Evolutionary conservation across 1,140 invertebrate species (phyloP).

Genomic region (Dolichoris vasculosae): DNA sequence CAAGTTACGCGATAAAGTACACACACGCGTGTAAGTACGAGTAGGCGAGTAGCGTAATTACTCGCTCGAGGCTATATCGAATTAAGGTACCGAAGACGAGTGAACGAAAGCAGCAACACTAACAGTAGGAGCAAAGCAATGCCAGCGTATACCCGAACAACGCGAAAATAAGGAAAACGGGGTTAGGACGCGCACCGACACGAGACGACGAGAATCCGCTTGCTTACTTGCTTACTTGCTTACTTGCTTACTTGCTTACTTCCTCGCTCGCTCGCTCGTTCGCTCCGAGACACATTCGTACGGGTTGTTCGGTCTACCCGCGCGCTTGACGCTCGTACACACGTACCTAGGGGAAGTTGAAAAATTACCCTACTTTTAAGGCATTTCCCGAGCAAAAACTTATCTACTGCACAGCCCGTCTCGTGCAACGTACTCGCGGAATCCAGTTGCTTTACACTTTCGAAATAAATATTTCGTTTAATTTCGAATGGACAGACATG

Average conservation of each 20-base stretch:
- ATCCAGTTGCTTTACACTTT: constrained; percentile 10
- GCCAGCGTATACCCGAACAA: constrained; percentile 23
- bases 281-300: constrained; percentile 27
- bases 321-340: background rate
- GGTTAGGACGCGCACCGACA: constrained; percentile 55
- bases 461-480: background rate
- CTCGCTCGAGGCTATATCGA: constrained; percentile 35
- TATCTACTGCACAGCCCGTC: background rate
- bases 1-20: background rate
- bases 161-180: constrained; percentile 59
- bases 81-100: constrained; percentile 23
- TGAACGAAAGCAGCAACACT: background rate
- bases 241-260: too few relatives aligned
- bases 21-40: background rate
- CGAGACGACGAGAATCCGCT: constrained; percentile 55
- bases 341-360: constrained; percentile 9
- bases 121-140: constrained; percentile 38
- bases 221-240: constrained; percentile 50
- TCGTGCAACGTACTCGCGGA: background rate
- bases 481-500: background rate
- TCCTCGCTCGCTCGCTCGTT: constrained; percentile 42
- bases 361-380: constrained; percentile 40
- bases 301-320: background rate
- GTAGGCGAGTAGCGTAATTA: background rate
- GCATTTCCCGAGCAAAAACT: background rate